phyloP scores from a whole-genome alignment of 2,888 invertebrate species.

The Pristionchus maxplancki region DNA sequence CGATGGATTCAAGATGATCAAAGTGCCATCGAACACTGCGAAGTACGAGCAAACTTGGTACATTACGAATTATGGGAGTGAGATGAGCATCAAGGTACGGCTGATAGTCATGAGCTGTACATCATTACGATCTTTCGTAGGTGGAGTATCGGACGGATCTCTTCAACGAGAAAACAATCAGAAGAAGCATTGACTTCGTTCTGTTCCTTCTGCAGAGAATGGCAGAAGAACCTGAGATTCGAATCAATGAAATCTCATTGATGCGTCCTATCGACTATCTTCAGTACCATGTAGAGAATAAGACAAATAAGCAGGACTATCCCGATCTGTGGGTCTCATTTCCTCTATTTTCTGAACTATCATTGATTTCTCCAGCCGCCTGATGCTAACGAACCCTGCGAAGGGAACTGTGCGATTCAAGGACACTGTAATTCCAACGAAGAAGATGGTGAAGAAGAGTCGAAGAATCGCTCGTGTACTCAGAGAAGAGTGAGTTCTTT shows the following conservation, averaged over 20 bases:
- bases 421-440: not conserved
- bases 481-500: not conserved
- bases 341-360: not conserved
- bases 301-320: not conserved
- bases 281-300: not conserved
- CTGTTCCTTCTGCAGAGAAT: not conserved
- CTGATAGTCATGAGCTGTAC: too few relatives aligned
- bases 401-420: not conserved
- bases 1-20: not conserved
- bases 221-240: not conserved
- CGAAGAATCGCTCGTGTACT: not conserved
- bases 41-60: constrained; percentile 46
- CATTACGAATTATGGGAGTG: not conserved
- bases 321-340: not conserved
- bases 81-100: constrained; percentile 18
- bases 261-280: not conserved
- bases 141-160: constrained; percentile 13
- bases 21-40: not conserved
- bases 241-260: not conserved
- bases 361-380: not conserved
- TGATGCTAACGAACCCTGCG: not conserved
- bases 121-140: too few relatives aligned
- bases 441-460: not conserved
- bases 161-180: not conserved
- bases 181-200: not conserved